Evolutionary conservation across 1,140 invertebrate genomes (phyloP).

Genomic region (Brachionus angularis): DNA sequence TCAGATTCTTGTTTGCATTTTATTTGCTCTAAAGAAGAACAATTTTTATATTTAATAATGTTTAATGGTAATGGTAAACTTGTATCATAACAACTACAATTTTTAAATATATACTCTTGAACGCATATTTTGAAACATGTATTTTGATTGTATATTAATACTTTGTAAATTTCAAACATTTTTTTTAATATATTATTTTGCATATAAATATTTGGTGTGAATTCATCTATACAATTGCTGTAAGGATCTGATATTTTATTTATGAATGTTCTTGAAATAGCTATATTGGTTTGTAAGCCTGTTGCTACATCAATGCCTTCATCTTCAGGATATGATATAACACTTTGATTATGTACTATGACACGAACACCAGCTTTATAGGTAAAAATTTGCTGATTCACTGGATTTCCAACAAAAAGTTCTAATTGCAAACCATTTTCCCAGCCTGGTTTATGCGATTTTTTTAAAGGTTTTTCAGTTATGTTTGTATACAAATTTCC

Average conservation of each 20-base stretch:
- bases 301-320: slow-evolving; percentile 19
- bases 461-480: too few relatives aligned
- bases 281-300: slow-evolving; percentile 3
- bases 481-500: too few relatives aligned
- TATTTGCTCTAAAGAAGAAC: background rate
- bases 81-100: background rate
- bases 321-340: background rate
- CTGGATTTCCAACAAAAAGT: slow-evolving; percentile 2
- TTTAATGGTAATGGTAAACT: background rate
- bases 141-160: slow-evolving; percentile 9
- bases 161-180: background rate
- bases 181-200: background rate
- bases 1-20: background rate
- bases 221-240: slow-evolving; percentile 2
- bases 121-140: background rate
- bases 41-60: too few relatives aligned
- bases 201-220: background rate
- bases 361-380: slow-evolving; percentile 14
- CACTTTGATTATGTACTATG: slow-evolving; percentile 31
- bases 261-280: background rate
- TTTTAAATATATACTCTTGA: background rate
- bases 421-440: background rate
- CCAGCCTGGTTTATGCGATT: slow-evolving; percentile 1
- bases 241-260: background rate
- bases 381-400: background rate